Percentiles rank a stretch among this genome's conserved stretches.
Evolutionary conservation across 1,140 invertebrate genomes (phyloP).

Genomic region (Pteromalus puparum): DNA sequence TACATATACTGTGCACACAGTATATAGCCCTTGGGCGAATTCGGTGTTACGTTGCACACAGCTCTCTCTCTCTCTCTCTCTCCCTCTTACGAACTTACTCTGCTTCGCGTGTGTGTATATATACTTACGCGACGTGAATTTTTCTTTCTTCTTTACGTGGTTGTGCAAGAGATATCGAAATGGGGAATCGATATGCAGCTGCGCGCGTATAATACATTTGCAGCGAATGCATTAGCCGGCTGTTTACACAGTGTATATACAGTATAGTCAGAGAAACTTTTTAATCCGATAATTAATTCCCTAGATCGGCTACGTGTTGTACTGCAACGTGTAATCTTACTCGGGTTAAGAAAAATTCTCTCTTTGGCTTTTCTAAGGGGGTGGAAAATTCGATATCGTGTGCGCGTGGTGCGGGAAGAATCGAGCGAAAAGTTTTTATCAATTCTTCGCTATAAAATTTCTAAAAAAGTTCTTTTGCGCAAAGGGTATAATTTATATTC

Average conservation of each 20-base stretch:
- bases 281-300: conserved; percentile 4
- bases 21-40: background rate
- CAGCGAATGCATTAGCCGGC: background rate
- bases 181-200: background rate
- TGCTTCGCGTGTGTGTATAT: background rate
- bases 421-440: background rate
- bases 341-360: background rate
- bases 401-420: background rate
- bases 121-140: background rate
- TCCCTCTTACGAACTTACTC: background rate
- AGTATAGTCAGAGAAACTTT: background rate
- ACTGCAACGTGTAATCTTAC: background rate
- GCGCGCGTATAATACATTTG: too few relatives aligned
- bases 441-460: background rate
- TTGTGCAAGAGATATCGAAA: too few relatives aligned
- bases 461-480: background rate
- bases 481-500: background rate
- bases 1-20: too few relatives aligned
- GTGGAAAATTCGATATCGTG: background rate
- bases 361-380: background rate
- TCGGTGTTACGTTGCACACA: background rate
- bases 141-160: too few relatives aligned
- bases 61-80: background rate
- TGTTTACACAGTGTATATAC: background rate
- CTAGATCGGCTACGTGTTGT: background rate